Conservation (phyloP, 30 jellyfish, hydroid and myxozoan genomes). For the Aurelia aurita region DNA sequence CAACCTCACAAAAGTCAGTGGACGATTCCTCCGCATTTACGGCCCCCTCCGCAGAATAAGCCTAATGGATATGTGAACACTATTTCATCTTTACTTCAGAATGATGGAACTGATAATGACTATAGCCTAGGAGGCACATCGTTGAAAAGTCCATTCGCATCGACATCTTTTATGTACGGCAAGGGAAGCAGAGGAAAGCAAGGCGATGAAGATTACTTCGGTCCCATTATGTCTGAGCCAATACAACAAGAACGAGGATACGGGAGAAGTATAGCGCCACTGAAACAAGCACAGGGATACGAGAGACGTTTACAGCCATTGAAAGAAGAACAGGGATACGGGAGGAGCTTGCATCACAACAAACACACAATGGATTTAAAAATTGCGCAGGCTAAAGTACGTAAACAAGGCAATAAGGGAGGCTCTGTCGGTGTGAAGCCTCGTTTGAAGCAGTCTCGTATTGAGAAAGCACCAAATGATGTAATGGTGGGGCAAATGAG, state of each 20-base stretch:
- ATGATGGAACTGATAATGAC: conserved; percentile 22
- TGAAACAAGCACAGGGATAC: not conserved
- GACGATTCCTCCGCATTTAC: not conserved
- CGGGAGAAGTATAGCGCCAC: not conserved
- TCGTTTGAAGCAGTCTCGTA: conserved; percentile 39
- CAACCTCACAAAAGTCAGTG: not conserved
- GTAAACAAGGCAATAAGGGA: not conserved
- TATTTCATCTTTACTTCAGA: conserved; percentile 14
- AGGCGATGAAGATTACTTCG: conserved; percentile 24
- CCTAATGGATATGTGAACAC: conserved; percentile 28
- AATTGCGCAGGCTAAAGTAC: not conserved
- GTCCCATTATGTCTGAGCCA: conserved; percentile 12
- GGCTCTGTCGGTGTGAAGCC: not conserved
- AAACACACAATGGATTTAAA: not conserved
- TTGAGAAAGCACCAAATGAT: not conserved
- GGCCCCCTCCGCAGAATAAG: not conserved
- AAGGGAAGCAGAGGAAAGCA: not conserved
- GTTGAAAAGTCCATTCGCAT: conserved; percentile 37
- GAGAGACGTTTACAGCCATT: too few species aligned
- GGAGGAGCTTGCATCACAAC: not conserved
- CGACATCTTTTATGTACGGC: conserved; percentile 20
- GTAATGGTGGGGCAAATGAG: not conserved
- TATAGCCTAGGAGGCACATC: conserved; percentile 42
- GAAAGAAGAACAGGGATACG: not conserved
- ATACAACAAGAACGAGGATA: conserved; percentile 11